Evolutionary conservation across 2,113 vertebrate species (phyloP).

Genomic region (Lanius ludovicianus): DNA sequence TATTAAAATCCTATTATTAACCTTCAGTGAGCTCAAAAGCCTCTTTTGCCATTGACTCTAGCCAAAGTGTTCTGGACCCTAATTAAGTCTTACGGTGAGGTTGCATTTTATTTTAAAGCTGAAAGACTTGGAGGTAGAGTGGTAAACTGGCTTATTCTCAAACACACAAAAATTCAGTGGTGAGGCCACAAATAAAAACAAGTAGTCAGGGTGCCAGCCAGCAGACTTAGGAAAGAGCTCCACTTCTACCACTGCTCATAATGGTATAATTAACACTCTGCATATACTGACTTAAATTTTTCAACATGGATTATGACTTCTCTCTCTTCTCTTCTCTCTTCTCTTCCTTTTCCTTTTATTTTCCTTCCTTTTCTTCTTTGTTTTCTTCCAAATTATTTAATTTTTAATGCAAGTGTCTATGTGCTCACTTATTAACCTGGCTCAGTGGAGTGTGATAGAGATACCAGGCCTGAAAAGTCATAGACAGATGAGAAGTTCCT

Average conservation of each 20-base stretch:
- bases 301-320: not conserved
- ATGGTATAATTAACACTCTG: not conserved
- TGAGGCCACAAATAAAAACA: constrained; percentile 4
- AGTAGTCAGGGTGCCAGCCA: not conserved
- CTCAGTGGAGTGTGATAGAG: not conserved
- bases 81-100: not conserved
- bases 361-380: not conserved
- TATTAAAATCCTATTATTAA: not conserved
- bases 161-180: not conserved
- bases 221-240: not conserved
- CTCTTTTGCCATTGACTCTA: not conserved
- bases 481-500: not conserved
- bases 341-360: not conserved
- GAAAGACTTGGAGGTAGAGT: not conserved
- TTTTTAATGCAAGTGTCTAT: not conserved
- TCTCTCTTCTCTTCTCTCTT: not conserved
- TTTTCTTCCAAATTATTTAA: not conserved
- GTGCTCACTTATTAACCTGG: not conserved
- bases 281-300: not conserved
- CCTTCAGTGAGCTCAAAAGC: not conserved
- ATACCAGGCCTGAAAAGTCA: not conserved
- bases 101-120: not conserved
- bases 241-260: not conserved
- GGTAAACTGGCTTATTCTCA: not conserved
- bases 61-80: not conserved